Evolutionary conservation across 2,113 vertebrate species (phyloP), one percentile per base, ranked within the genome.

Genomic region (Myotis davidii): DNA sequence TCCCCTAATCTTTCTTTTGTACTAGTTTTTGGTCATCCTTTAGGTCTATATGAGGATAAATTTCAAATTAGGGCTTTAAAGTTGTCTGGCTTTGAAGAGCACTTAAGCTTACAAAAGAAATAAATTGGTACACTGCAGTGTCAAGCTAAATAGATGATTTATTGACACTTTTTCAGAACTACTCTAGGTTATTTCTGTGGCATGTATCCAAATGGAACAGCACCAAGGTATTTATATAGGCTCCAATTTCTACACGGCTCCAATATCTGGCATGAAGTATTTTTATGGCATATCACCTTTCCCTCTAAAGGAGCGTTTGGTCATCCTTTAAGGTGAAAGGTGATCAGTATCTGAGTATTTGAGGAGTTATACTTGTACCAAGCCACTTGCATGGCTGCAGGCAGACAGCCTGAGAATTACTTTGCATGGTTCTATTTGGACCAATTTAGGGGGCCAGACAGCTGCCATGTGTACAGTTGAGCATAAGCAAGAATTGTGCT

Each of bases 111-210:
- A 89, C 91, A 96, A 91, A 94, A 96, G 93, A 97, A 97, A 97
- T 88, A 97, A 96, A 97, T 91, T 93, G 76, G 84, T 91, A 89
- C 89, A 91, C 50, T 96, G 93, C 86, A 81, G 76, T 96, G 94
- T 97, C 94, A 82, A 95, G 92, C 92, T 95, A 92, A 97, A 97
- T 90, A 97, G 94, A 91, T 96, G 95, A 98, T 98, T 97, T 97
- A 97, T 88, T 96, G 97, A 97, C 89, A 94, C 65, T 96, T 96
- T 77, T 94, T 93, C 86, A 94, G 73, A 95, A 92, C 74, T 85
- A 94, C 93, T 97, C 64, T 88, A 70, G 81, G 82, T 88, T 96
- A 97, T 97, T 97, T 97, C 90, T 87, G 65, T 97, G 97, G 97
- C 96, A 83, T 73, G 25, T 70, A 69, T 96, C 95, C 97, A 97